phyloP scores from a whole-genome alignment of 2,113 vertebrate species.

The Hemichromis elongatus region DNA sequence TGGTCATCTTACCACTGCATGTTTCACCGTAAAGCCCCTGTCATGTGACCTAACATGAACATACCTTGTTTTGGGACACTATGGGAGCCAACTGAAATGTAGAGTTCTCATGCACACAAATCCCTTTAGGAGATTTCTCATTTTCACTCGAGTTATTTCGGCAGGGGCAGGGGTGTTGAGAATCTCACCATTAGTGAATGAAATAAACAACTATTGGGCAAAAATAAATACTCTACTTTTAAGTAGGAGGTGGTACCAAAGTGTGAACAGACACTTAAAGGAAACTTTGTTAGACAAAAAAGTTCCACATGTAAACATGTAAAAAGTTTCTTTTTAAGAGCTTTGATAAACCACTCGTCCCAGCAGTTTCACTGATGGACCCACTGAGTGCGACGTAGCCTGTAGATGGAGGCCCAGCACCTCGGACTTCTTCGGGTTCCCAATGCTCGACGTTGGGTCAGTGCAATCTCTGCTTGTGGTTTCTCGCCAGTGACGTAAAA shows the following conservation, averaged over 20 bases:
- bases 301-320: slow-evolving; percentile 8
- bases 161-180: not conserved
- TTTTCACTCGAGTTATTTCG: not conserved
- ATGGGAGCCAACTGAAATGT: not conserved
- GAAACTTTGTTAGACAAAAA: slow-evolving; percentile 12
- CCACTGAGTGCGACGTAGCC: not conserved
- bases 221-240: slow-evolving; percentile 43
- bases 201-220: slow-evolving; percentile 14
- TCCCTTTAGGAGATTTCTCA: slow-evolving; percentile 4
- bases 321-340: slow-evolving; percentile 10
- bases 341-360: slow-evolving; percentile 26
- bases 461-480: not conserved
- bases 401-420: not conserved
- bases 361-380: not conserved
- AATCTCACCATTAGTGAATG: not conserved
- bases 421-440: not conserved
- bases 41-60: not conserved
- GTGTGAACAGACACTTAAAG: slow-evolving; percentile 41
- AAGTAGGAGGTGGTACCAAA: slow-evolving; percentile 16
- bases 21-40: not conserved
- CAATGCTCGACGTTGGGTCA: not conserved
- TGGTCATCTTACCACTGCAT: not conserved
- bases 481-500: not conserved
- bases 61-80: not conserved
- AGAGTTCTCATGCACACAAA: not conserved